Percentiles rank a stretch among this genome's conserved stretches.
phyloP scores from a whole-genome alignment of 2,113 vertebrate species.

The Ahaetulla prasina region DNA sequence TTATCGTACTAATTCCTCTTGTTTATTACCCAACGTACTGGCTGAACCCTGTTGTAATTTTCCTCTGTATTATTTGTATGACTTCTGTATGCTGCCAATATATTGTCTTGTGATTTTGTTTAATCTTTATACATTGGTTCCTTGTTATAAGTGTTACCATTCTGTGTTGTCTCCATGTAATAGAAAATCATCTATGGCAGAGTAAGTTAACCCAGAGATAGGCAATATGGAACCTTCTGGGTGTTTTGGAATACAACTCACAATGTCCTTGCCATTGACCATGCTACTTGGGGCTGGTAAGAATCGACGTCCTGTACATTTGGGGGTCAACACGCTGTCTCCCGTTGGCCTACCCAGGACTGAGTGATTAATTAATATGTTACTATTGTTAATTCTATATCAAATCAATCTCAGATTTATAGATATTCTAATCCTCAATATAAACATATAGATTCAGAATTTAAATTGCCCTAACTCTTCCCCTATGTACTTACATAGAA shows the following conservation, averaged over 20 bases:
- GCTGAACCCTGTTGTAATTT: constrained; percentile 4
- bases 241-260: neutral
- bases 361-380: neutral
- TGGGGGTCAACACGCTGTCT: neutral
- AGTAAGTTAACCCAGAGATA: neutral
- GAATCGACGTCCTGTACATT: neutral
- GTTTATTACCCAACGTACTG: constrained; percentile 7
- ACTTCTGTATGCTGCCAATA: neutral
- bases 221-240: neutral
- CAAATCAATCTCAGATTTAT: neutral
- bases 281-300: neutral
- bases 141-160: constrained; percentile 17
- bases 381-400: neutral
- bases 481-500: neutral
- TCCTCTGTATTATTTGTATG: constrained; percentile 26
- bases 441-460: neutral
- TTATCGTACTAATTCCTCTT: constrained; percentile 16
- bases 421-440: neutral
- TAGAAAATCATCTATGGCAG: neutral
- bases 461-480: neutral
- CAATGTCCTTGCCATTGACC: neutral
- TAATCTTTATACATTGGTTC: constrained; percentile 28
- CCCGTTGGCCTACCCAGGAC: neutral
- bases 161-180: constrained; percentile 8
- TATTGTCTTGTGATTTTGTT: constrained; percentile 18